Evolutionary conservation across 2,888 invertebrate species (phyloP).

Genomic region (Leucozona laternaria): DNA sequence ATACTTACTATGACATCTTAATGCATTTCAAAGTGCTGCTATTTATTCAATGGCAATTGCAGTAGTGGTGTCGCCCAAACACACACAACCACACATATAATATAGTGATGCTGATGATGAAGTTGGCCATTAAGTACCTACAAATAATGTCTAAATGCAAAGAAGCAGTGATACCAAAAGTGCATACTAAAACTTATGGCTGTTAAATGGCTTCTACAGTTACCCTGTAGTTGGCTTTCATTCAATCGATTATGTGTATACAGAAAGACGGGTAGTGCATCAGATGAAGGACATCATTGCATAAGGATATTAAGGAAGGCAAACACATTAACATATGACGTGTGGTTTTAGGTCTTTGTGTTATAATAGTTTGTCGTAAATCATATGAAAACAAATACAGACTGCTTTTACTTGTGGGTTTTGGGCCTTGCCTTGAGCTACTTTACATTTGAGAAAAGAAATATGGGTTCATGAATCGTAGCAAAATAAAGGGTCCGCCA

Average conservation of each 20-base stretch:
- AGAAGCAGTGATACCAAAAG: slow-evolving; percentile 31
- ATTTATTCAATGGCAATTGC: slow-evolving; percentile 36
- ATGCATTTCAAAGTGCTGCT: slow-evolving; percentile 65
- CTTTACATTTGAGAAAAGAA: too few relatives aligned
- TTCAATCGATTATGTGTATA: slow-evolving; percentile 1
- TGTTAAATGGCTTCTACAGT: neutral
- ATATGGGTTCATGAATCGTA: too few relatives aligned
- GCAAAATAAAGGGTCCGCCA: too few relatives aligned
- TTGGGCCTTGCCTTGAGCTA: too few relatives aligned
- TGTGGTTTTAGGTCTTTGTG: slow-evolving; percentile 2
- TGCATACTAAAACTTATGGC: slow-evolving; percentile 14
- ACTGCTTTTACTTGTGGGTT: too few relatives aligned
- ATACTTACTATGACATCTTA: slow-evolving; percentile 46
- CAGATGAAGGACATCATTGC: neutral
- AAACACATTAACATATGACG: neutral
- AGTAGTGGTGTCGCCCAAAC: neutral
- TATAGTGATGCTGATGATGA: slow-evolving; percentile 16
- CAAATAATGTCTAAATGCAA: slow-evolving; percentile 22
- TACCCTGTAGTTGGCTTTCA: neutral
- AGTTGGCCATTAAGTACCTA: slow-evolving; percentile 55
- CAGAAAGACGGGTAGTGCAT: neutral
- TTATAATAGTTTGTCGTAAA: neutral
- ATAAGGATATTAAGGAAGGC: slow-evolving; percentile 7
- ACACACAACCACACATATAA: neutral
- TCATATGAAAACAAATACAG: too few relatives aligned